Percentiles rank a stretch among this genome's conserved stretches.
These are phyloP conservation scores for Argyresthia albistria DNA, from an alignment of 2,888 invertebrate species.

Conservation along the genomic window DNA sequence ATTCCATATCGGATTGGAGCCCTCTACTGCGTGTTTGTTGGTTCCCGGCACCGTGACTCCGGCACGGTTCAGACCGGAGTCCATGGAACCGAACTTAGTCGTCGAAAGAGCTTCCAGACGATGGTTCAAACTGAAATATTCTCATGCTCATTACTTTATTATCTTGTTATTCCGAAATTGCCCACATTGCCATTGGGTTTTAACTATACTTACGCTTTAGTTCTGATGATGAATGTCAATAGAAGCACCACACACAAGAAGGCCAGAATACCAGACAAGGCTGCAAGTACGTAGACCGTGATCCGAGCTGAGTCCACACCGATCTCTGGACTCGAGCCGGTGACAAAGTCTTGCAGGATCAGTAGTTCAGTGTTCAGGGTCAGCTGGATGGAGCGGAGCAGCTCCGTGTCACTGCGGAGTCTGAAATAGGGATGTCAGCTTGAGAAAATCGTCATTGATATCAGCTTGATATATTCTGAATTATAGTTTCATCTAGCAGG, in stretches of 20 bases:
- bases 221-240: conserved; percentile 68
- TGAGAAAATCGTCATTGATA: background rate
- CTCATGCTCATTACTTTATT: background rate
- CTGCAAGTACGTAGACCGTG: conserved; percentile 67
- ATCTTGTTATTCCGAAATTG: background rate
- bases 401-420: conserved; percentile 52
- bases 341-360: conserved; percentile 57
- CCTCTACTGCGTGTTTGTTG: conserved; percentile 79
- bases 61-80: conserved; percentile 71
- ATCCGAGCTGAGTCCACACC: conserved; percentile 35
- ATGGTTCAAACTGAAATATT: conserved; percentile 59
- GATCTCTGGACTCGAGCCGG: conserved; percentile 29
- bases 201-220: conserved; percentile 64
- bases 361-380: conserved; percentile 38
- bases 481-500: too few species aligned
- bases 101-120: conserved; percentile 75
- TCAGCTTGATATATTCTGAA: too few species aligned
- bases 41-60: conserved; percentile 75
- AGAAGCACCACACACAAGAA: conserved; percentile 57
- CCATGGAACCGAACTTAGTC: conserved; percentile 76
- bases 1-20: conserved; percentile 81
- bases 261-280: conserved; percentile 63
- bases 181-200: background rate
- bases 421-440: conserved; percentile 21
- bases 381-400: conserved; percentile 46